Conservation (phyloP, 1,140 invertebrate genomes). For the Heliconius hermathena region DNA sequence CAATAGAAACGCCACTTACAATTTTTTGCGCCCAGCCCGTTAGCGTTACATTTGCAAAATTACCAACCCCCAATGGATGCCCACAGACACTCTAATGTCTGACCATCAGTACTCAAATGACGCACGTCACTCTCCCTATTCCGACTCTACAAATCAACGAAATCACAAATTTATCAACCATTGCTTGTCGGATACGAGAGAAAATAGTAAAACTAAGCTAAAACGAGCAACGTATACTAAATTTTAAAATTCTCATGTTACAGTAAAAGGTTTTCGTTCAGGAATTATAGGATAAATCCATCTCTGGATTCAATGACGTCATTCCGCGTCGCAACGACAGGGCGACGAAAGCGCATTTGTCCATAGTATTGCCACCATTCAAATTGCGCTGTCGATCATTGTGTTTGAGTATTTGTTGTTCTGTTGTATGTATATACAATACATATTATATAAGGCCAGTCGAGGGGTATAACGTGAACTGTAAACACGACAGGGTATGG, state of each 20-base stretch:
- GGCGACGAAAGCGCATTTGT: slow-evolving; percentile 69
- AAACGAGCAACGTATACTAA: slow-evolving; percentile 42
- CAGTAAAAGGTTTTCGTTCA: slow-evolving; percentile 41
- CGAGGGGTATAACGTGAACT: no score
- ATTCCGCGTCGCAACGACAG: slow-evolving; percentile 73
- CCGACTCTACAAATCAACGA: slow-evolving; percentile 34
- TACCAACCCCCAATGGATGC: slow-evolving; percentile 48
- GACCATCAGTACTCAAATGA: slow-evolving; percentile 77
- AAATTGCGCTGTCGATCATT: slow-evolving; percentile 26
- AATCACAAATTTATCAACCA: slow-evolving; percentile 35
- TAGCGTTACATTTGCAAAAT: slow-evolving; percentile 71
- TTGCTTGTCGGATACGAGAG: slow-evolving; percentile 38
- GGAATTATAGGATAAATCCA: slow-evolving; percentile 76
- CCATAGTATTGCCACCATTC: slow-evolving; percentile 53
- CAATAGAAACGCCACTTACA: slow-evolving; percentile 62
- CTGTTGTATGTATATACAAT: background rate
- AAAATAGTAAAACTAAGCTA: background rate
- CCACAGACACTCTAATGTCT: slow-evolving; percentile 76
- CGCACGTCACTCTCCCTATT: slow-evolving; percentile 72
- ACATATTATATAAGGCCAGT: background rate
- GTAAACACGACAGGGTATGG: no score
- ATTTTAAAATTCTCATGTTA: background rate
- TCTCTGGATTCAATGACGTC: slow-evolving; percentile 76
- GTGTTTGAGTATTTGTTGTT: background rate
- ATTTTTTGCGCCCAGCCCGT: slow-evolving; percentile 61